Evolutionary conservation across 2,797 vertebrate genomes (phyloP).

Genomic region (Lemur catta): DNA sequence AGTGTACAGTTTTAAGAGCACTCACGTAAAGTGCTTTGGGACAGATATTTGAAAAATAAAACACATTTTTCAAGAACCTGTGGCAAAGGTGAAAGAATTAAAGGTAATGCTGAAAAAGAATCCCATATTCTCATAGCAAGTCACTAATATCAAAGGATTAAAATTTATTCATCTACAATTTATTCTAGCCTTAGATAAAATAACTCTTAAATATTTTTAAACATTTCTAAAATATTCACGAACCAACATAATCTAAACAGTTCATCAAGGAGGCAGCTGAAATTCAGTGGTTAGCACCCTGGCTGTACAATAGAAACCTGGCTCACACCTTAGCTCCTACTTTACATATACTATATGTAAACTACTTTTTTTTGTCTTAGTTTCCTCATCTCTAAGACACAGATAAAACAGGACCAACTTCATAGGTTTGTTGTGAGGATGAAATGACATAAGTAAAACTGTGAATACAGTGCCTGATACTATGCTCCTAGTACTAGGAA

Average conservation of each 20-base stretch:
- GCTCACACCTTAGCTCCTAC: not conserved
- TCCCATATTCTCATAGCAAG: not conserved
- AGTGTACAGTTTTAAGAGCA: not conserved
- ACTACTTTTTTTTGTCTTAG: not conserved
- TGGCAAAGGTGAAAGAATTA: not conserved
- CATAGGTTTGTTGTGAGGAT: not conserved
- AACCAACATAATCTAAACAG: not conserved
- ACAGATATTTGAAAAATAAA: constrained; percentile 11
- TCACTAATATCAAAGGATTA: not conserved
- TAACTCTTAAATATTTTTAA: not conserved
- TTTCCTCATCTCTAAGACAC: not conserved
- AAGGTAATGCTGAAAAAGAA: constrained; percentile 6
- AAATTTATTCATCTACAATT: constrained; percentile 34
- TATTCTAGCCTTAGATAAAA: constrained; percentile 42
- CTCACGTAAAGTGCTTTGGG: not conserved
- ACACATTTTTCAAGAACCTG: not conserved
- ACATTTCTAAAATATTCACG: constrained; percentile 42
- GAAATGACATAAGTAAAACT: not conserved
- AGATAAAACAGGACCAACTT: not conserved
- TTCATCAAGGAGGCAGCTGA: not conserved
- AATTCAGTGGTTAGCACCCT: not conserved
- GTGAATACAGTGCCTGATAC: not conserved
- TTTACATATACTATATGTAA: not conserved
- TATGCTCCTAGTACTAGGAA: not conserved
- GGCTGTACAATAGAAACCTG: not conserved